Evolutionary conservation across 2,797 vertebrate genomes (phyloP).

Genomic region (Malacoraja senta): DNA sequence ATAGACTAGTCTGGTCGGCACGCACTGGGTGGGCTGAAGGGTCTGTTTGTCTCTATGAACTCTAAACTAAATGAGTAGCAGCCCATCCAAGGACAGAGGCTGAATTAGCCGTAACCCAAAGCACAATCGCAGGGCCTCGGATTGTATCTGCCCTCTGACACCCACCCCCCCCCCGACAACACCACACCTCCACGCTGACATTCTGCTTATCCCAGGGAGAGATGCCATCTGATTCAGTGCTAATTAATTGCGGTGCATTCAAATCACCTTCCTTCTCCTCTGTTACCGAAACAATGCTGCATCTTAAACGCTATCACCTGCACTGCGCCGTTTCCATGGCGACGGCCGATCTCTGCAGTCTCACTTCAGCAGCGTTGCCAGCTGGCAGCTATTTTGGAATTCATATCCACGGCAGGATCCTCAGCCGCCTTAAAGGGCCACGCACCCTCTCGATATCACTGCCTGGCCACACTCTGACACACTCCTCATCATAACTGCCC

Average conservation of each 20-base stretch:
- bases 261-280: neutral
- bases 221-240: neutral
- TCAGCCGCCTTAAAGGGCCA: too few relatives aligned
- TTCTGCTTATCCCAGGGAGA: constrained; percentile 12
- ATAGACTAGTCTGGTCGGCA: too few relatives aligned
- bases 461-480: too few relatives aligned
- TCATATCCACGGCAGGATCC: neutral
- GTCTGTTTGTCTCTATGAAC: too few relatives aligned
- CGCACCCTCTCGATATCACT: too few relatives aligned
- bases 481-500: too few relatives aligned
- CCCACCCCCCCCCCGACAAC: neutral
- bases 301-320: constrained; percentile 34
- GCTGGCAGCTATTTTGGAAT: constrained; percentile 33
- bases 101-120: neutral
- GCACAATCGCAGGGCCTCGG: neutral
- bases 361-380: constrained; percentile 19
- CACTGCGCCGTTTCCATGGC: constrained; percentile 23
- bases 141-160: neutral
- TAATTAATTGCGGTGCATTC: constrained; percentile 25
- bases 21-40: too few relatives aligned
- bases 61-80: neutral
- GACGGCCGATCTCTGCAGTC: neutral
- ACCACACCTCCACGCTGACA: neutral
- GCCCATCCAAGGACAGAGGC: neutral
- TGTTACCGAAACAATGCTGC: constrained; percentile 11